Evolutionary conservation across 1,140 invertebrate genomes (phyloP).

Genomic region (Bradysia coprophila): DNA sequence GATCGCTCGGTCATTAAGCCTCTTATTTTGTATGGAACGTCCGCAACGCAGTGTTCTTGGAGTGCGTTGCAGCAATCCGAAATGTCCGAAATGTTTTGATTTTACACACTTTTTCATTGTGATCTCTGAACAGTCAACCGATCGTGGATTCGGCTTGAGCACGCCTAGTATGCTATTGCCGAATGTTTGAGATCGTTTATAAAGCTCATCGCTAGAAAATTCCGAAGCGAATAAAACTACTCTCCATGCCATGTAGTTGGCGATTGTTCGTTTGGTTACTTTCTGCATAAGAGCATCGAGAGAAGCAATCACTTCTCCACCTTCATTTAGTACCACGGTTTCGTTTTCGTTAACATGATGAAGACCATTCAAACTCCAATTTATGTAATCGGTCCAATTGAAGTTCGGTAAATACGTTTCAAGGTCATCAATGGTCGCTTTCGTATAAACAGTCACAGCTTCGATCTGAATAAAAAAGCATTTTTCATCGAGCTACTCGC

Average conservation of each 20-base stretch:
- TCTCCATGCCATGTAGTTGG: background rate
- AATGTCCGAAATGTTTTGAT: conserved; percentile 7
- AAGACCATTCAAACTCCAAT: background rate
- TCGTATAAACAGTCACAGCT: too few relatives aligned
- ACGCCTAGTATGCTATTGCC: background rate
- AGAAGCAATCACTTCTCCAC: too few relatives aligned
- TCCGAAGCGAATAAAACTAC: background rate
- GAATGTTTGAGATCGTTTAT: background rate
- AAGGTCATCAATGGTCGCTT: background rate
- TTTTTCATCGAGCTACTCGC: too few relatives aligned
- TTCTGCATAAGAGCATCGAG: conserved; percentile 23
- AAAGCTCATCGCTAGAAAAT: background rate
- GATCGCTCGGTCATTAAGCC: background rate
- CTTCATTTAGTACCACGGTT: background rate
- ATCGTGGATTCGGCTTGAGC: background rate
- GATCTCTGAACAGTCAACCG: conserved; percentile 17
- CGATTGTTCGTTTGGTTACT: background rate
- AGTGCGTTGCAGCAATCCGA: too few relatives aligned
- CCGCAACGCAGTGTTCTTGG: background rate
- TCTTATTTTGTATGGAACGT: too few relatives aligned
- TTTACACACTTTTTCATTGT: conserved; percentile 6
- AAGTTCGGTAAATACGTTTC: conserved; percentile 7
- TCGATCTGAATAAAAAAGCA: too few relatives aligned
- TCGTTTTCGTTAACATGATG: conserved; percentile 1
- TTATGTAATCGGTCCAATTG: background rate